Base-by-base conservation (phyloP, 30 jellyfish, hydroid and myxozoan species). In the Rhopilema esculentum region DNA sequence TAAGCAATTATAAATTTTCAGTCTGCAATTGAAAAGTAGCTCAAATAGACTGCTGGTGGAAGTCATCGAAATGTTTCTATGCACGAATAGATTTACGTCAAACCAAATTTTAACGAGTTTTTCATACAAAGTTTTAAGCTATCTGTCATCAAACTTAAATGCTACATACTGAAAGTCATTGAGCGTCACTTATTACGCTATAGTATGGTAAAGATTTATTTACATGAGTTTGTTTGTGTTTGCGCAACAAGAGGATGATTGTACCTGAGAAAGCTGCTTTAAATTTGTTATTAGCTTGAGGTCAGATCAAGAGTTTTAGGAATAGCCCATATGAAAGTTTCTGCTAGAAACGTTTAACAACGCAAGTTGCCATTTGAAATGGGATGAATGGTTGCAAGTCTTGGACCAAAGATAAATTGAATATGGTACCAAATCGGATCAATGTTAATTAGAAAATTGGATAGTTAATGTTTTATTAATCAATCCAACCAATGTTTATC, bases 381-480 rank as follows among this genome's bases (percentile, higher is more conserved):
- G 8, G 84, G 51, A 24, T 27, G 69, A 73, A 73, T 8, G 21
- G 69, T 40, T 8, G 84, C 33, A 78, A 50, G 61, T 19, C 78
- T 49, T 25, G 40, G 79, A 27, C 33, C 21, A 19, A 25, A 61
- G 79, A 61, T 78, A 49, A 27, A 62, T 78, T 28, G 8, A 78
- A 78, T 28, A 78, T 49, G 88, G 88, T 62, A 16, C 22, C 49
- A 1, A 62, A 62, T 27, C 76, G 49, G 78, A 78, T 33, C 65
- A 61, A 31, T 21, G 7, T 61, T 64, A 57, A 62, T 78, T 61
- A 26, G 17, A 62, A 57, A 78, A 78, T 78, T 78, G 88, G 88
- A 61, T 78, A 61, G 8, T 66, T 62, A 57, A 78, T 78, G 24
- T 6, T 53, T 78, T 53, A 78, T 78, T 78, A 16, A 78, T 78